Evolutionary conservation across 2,888 invertebrate genomes (phyloP), one percentile per base, ranked within the genome.

Genomic region (Pammene fasciana): DNA sequence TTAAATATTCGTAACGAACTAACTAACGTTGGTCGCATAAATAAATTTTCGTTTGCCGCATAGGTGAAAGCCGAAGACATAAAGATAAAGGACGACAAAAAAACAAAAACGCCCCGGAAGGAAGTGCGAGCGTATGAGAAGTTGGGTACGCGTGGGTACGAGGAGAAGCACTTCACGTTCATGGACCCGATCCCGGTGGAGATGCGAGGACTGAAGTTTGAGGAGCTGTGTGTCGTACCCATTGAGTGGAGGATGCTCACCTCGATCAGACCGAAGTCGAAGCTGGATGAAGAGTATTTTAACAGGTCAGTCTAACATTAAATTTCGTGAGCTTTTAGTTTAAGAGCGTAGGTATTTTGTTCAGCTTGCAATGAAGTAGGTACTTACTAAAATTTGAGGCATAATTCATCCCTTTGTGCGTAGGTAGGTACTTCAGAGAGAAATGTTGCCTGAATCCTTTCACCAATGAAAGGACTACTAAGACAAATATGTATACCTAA

Each of bases 191-290:
- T 97, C 73, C 97, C 98, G 2, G 90, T 93, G 0, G 97, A 97
- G 85, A 97, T 98, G 97, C 94, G 93, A 76, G 92, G 93, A 10
- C 91, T 96, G 52, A 95, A 95, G 79, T 93, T 97, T 76, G 94
- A 94, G 59, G 97, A 98, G 78, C 89, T 98, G 60, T 96, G 96
- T 78, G 94, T 95, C 10, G 97, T 98, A 16, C 95, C 97, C 46
- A 98, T 98, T 72, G 97, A 97, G 82, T 98, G 98, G 98, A 95
- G 96, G 85, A 98, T 98, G 98, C 92, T 98, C 68, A 98, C 98
- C 13, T 95, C 96, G n/a, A 86, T 96, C 38, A 93, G 97, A 76
- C 98, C 98, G 0, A 97, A 97, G 85, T 94, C 94, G 41, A 96
- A 96, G 79, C 87, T 95, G 34, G 98, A 98, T 78, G 97, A 98